Conservation (phyloP, 2,888 invertebrate genomes). For the Dolomedes plantarius region DNA sequence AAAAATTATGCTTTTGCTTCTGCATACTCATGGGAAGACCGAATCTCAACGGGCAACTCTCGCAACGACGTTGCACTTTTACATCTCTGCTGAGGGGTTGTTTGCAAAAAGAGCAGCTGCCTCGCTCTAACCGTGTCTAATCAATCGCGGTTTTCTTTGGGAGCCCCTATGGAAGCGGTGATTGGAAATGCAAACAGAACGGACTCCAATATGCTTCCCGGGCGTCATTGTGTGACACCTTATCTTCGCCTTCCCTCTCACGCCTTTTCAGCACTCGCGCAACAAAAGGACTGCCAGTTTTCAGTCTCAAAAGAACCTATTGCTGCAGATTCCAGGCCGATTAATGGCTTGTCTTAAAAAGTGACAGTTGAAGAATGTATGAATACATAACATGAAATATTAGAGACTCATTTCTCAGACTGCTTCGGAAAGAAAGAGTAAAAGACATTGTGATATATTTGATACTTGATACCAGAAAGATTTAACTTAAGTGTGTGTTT, state of each 20-base stretch:
- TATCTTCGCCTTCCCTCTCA: constrained; percentile 1
- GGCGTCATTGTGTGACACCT: constrained; percentile 10
- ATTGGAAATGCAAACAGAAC: constrained; percentile 58
- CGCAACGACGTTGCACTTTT: too few relatives aligned
- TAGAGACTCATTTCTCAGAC: neutral
- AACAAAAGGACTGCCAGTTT: neutral
- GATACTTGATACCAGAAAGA: too few relatives aligned
- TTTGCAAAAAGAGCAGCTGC: constrained; percentile 38
- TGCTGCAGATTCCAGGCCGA: neutral
- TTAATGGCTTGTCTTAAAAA: constrained; percentile 9
- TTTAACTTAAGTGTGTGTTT: too few relatives aligned
- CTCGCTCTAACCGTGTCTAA: constrained; percentile 27
- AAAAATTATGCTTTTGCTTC: too few relatives aligned
- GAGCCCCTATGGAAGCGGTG: constrained; percentile 31
- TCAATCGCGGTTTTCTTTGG: constrained; percentile 46
- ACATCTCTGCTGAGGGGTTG: neutral
- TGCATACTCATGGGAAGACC: too few relatives aligned
- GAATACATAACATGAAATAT: neutral
- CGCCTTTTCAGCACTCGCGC: neutral
- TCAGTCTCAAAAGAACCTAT: neutral
- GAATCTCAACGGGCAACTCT: too few relatives aligned
- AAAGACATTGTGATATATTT: too few relatives aligned
- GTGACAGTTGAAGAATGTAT: constrained; percentile 4
- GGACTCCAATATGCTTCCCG: constrained; percentile 16
- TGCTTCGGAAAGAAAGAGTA: too few relatives aligned